phyloP scores from a whole-genome alignment of 2,797 vertebrate species.

The Sciurus vulgaris region DNA sequence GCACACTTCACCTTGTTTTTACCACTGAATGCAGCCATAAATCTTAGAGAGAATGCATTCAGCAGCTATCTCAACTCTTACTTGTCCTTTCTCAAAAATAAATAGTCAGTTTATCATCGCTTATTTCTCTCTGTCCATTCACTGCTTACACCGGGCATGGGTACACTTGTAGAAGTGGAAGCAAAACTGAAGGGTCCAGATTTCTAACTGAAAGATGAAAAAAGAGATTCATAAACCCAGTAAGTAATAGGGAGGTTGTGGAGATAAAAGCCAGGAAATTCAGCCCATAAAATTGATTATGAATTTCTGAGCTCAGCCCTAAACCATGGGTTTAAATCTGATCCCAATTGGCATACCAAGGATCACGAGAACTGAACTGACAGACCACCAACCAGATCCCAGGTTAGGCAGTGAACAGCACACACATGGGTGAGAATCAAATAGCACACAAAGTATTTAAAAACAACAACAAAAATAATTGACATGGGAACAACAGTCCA shows the following conservation, averaged over 20 bases:
- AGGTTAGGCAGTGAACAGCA: background rate
- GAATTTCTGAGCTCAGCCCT: background rate
- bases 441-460: constrained; percentile 21
- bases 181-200: background rate
- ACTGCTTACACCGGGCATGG: background rate
- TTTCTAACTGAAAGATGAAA: background rate
- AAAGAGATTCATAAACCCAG: background rate
- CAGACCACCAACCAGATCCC: background rate
- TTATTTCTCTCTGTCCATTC: background rate
- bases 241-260: background rate
- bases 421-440: background rate
- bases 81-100: background rate
- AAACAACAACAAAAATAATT: background rate
- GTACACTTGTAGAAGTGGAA: background rate
- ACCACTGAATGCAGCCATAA: background rate
- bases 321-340: background rate
- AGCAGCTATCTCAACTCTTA: background rate
- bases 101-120: background rate
- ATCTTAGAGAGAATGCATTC: background rate
- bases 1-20: background rate
- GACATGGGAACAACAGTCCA: background rate
- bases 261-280: background rate
- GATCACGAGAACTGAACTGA: background rate
- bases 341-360: background rate
- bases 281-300: background rate